phyloP scores from a whole-genome alignment of 2,113 vertebrate species.

The Megaceryle maxima region DNA sequence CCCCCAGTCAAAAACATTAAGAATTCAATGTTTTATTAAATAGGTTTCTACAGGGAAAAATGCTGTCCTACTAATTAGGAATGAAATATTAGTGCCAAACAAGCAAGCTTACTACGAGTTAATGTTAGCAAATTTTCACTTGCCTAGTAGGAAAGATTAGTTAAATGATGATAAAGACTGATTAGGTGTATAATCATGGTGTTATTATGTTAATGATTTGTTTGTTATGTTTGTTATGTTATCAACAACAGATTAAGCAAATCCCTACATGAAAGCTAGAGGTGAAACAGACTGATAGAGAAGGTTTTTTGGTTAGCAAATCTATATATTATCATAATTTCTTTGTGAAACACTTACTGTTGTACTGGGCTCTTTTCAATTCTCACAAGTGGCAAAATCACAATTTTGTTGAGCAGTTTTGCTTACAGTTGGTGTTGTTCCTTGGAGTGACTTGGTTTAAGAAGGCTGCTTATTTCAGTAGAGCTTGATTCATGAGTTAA shows the following conservation, averaged over 20 bases:
- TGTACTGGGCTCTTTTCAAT: not conserved
- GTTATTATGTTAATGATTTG: constrained; percentile 74
- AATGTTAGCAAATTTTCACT: not conserved
- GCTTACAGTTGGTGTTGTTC: not conserved
- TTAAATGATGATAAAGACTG: constrained; percentile 60
- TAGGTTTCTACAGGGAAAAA: not conserved
- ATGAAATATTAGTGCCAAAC: not conserved
- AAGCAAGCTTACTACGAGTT: not conserved
- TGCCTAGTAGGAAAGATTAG: constrained; percentile 20
- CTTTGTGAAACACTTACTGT: not conserved
- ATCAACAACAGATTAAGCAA: constrained; percentile 37
- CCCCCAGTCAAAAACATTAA: constrained; percentile 26
- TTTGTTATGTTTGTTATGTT: not conserved
- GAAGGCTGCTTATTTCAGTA: not conserved
- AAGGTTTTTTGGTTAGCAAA: not conserved
- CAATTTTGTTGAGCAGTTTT: not conserved
- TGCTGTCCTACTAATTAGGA: not conserved
- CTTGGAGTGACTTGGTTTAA: not conserved
- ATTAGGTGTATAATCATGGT: constrained; percentile 76
- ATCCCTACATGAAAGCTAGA: not conserved
- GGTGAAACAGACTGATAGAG: not conserved
- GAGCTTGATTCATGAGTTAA: not conserved
- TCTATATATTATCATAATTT: not conserved
- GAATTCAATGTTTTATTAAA: constrained; percentile 48
- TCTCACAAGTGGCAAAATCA: not conserved